Percentiles rank a stretch among this genome's conserved stretches.
These are phyloP conservation scores for Rhabdomys dilectus DNA, from an alignment of 2,113 vertebrate genomes.

Conservation along the genomic window DNA sequence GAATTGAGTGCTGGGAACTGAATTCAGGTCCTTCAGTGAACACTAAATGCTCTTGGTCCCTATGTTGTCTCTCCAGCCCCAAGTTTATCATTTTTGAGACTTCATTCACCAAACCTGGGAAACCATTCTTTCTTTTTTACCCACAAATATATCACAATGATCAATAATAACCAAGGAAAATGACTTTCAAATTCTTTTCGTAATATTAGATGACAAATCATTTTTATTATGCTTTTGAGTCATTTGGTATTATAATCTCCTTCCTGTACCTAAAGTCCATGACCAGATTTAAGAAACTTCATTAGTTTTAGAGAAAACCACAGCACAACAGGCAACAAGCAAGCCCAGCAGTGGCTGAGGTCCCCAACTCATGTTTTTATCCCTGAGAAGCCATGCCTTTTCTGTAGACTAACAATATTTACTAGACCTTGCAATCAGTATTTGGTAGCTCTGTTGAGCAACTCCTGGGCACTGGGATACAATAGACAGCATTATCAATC, in stretches of 20 bases:
- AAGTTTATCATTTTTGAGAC: slow-evolving; percentile 32
- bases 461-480: background rate
- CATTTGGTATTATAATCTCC: background rate
- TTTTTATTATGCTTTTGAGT: background rate
- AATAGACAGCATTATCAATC: background rate
- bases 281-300: background rate
- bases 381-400: background rate
- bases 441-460: background rate
- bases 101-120: background rate
- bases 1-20: background rate
- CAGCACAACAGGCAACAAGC: background rate
- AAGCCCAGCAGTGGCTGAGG: background rate
- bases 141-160: background rate
- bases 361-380: background rate
- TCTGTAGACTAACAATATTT: slow-evolving; percentile 15
- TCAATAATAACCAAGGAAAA: slow-evolving; percentile 14
- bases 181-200: background rate
- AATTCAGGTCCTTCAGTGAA: no score
- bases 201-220: background rate
- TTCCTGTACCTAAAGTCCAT: background rate
- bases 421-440: background rate
- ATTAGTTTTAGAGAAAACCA: background rate
- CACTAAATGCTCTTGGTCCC: background rate
- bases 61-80: background rate
- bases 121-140: background rate